phyloP scores from a whole-genome alignment of 1,140 invertebrate genomes.

The Drosophila kanapiae region DNA sequence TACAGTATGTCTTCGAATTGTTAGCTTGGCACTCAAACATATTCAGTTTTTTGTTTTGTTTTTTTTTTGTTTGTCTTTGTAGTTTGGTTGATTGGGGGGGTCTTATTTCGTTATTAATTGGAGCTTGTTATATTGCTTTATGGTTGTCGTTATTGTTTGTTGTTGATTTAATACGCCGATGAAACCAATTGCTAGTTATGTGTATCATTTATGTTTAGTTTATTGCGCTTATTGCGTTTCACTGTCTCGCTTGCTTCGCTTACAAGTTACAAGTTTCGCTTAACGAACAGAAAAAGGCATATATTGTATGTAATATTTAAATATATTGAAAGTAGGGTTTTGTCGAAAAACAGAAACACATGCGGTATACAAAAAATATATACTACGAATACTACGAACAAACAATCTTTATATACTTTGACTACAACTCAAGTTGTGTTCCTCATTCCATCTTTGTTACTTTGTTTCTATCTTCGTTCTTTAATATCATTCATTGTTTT shows the following conservation, averaged over 20 bases:
- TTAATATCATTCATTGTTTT: background rate
- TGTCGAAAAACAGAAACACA: conserved; percentile 37
- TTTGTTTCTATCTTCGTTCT: background rate
- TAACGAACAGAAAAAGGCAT: conserved; percentile 73
- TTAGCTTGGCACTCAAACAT: conserved; percentile 85
- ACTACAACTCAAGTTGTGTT: conserved; percentile 32
- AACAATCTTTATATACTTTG: conserved; percentile 62
- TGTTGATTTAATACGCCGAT: conserved; percentile 64
- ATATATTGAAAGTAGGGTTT: conserved; percentile 43
- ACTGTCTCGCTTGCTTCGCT: conserved; percentile 56
- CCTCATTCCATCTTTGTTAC: background rate
- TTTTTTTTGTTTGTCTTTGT: background rate
- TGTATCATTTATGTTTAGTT: conserved; percentile 47
- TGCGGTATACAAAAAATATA: conserved; percentile 39
- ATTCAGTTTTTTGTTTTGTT: conserved; percentile 57
- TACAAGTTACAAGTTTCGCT: conserved; percentile 82
- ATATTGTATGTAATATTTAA: conserved; percentile 10
- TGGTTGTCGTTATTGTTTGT: conserved; percentile 35
- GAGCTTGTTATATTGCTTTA: conserved; percentile 40
- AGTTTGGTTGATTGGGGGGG: conserved; percentile 15
- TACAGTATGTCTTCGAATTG: conserved; percentile 75
- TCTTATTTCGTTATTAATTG: conserved; percentile 46
- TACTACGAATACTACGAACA: conserved; percentile 54
- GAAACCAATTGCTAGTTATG: conserved; percentile 73
- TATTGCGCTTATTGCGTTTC: conserved; percentile 51